A percentile compares a stretch with the other conserved stretches of the same genome.
Evolutionary conservation across 2,113 vertebrate species (phyloP).

Genomic region (Spea bombifrons): DNA sequence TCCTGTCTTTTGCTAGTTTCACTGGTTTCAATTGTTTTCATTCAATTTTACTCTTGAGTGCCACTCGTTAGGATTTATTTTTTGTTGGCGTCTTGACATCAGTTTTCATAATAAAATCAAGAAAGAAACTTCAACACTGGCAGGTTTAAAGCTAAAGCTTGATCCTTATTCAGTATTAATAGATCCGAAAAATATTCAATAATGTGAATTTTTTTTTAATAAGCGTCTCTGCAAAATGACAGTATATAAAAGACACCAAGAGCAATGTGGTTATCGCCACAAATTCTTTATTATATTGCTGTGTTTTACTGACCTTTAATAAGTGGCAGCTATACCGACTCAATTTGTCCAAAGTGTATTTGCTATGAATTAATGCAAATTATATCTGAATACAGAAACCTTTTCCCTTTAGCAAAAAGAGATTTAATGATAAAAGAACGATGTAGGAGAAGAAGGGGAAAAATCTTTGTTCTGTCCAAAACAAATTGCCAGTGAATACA

Average conservation of each 20-base stretch:
- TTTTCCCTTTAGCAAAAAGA: neutral
- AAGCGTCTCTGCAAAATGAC: slow-evolving; percentile 50
- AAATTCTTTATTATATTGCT: slow-evolving; percentile 55
- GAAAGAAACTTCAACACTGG: slow-evolving; percentile 37
- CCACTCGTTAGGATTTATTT: too few relatives aligned
- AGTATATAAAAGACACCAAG: slow-evolving; percentile 53
- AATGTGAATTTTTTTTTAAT: slow-evolving; percentile 61
- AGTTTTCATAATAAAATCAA: slow-evolving; percentile 47
- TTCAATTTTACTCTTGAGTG: too few relatives aligned
- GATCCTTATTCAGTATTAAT: slow-evolving; percentile 45
- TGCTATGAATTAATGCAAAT: slow-evolving; percentile 60
- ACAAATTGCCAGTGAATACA: too few relatives aligned
- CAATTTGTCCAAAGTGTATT: slow-evolving; percentile 55
- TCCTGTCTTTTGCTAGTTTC: too few relatives aligned
- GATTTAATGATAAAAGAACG: too few relatives aligned
- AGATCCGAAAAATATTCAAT: slow-evolving; percentile 55
- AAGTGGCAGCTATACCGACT: slow-evolving; percentile 60
- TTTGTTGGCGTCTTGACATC: slow-evolving; percentile 18
- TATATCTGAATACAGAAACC: slow-evolving; percentile 56
- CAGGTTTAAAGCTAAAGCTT: slow-evolving; percentile 48
- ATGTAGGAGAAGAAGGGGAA: too few relatives aligned
- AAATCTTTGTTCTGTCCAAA: too few relatives aligned
- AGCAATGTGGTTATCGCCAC: slow-evolving; percentile 56
- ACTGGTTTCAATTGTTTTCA: too few relatives aligned
- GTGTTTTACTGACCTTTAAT: slow-evolving; percentile 65